Conservation (phyloP, 2,113 vertebrate genomes). For the Prunella fulvescens region DNA sequence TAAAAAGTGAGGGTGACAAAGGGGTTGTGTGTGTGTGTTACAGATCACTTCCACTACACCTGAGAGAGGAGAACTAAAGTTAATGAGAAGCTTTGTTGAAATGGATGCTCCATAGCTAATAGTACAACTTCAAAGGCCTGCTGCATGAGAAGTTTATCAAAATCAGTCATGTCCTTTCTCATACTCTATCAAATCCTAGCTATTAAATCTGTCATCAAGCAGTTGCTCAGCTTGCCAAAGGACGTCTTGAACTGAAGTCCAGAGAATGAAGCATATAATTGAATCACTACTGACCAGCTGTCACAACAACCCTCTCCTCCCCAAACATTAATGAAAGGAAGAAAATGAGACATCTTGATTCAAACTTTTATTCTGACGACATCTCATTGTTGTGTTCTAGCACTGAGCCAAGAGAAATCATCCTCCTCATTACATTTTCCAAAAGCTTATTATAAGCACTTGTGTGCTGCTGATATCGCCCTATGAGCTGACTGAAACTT, state of each 20-base stretch:
- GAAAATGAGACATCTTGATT: not conserved
- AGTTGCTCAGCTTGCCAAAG: conserved; percentile 29
- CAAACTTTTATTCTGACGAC: not conserved
- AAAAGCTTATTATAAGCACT: conserved; percentile 11
- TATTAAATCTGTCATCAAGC: conserved; percentile 2
- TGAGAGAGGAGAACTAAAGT: not conserved
- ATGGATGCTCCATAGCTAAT: not conserved
- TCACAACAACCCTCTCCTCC: not conserved
- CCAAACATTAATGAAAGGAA: conserved; percentile 17
- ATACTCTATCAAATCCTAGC: not conserved
- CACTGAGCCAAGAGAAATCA: conserved; percentile 24
- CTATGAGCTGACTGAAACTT: not conserved
- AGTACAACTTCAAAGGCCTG: not conserved
- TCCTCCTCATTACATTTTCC: not conserved
- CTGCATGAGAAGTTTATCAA: not conserved
- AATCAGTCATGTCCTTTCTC: not conserved
- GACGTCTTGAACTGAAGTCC: conserved; percentile 13
- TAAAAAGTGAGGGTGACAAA: no score
- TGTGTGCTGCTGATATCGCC: not conserved
- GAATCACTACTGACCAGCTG: conserved; percentile 39
- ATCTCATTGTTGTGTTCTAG: not conserved
- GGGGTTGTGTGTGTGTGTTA: rapidly evolving
- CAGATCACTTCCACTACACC: not conserved
- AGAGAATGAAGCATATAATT: conserved; percentile 32
- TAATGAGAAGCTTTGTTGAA: not conserved